A percentile compares a stretch with the other conserved stretches of the same genome.
phyloP scores from a whole-genome alignment of 2,888 invertebrate genomes.

The Agriopis leucophaearia region DNA sequence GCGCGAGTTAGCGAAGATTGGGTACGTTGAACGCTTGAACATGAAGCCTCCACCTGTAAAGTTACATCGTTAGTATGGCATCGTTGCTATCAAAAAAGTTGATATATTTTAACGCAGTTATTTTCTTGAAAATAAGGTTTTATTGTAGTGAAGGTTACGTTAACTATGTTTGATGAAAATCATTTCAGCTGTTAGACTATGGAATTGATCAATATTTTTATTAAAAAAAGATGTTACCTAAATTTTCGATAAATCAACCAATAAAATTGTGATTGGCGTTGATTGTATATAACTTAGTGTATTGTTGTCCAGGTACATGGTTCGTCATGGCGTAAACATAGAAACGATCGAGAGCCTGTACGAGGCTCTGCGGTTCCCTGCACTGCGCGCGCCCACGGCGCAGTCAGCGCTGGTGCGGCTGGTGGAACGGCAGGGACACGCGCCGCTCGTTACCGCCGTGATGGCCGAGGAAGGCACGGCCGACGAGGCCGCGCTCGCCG shows the following conservation, averaged over 20 bases:
- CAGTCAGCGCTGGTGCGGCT: conserved; percentile 94
- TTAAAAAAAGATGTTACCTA: too few species aligned
- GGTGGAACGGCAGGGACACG: conserved; percentile 94
- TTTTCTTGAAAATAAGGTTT: too few species aligned
- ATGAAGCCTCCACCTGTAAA: background rate
- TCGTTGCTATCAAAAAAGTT: too few species aligned
- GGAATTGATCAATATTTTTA: too few species aligned
- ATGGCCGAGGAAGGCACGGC: conserved; percentile 92
- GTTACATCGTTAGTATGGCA: too few species aligned
- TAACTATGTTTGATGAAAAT: too few species aligned
- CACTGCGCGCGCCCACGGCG: conserved; percentile 92
- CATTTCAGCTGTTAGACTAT: too few species aligned
- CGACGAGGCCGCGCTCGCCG: conserved; percentile 91
- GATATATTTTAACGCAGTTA: too few species aligned
- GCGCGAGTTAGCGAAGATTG: conserved; percentile 93
- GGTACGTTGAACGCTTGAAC: conserved; percentile 65
- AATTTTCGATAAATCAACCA: background rate
- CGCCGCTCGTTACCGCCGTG: conserved; percentile 92
- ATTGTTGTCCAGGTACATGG: conserved; percentile 73
- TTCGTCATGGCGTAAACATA: conserved; percentile 91
- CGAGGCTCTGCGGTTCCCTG: conserved; percentile 92
- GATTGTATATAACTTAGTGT: background rate
- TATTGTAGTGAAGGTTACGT: too few species aligned
- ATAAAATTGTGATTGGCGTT: too few species aligned
- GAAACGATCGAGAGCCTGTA: conserved; percentile 92